Evolutionary conservation across 2,797 vertebrate genomes (phyloP), one percentile per base, ranked within the genome.

Genomic region (Anguilla anguilla): DNA sequence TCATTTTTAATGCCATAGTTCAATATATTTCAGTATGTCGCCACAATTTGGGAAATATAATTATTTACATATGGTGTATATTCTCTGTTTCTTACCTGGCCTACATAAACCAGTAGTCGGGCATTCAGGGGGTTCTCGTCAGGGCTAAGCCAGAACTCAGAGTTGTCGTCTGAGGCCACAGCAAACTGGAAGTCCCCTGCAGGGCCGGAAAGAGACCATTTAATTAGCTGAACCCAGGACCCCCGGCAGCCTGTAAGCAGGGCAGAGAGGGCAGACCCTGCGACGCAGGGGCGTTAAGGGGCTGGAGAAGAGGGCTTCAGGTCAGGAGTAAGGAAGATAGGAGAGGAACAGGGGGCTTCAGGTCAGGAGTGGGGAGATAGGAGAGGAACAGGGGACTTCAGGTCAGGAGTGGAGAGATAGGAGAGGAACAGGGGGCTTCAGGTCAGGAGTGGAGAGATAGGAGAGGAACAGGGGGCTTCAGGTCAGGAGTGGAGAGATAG

Each of bases 111-210:
- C 4, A 95, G 89, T 77, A 98, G 94, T 31, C 93, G 94, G 90
- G 94, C 94, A 11, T 96, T 96, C 22, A 96, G 94, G 0, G 97
- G 97, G 19, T 92, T 97, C 89, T 97, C 97, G 0, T 96, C 95
- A 0, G 95, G 93, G 92, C 97, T 97, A 85, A 98, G 94, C 97
- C 97, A 98, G 92, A 98, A 96, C 92, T 98, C 97, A 0, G 97
- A 98, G 88, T 98, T 98, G 94, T 98, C 97, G 9, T 98, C 97
- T 0, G 97, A 98, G 0, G 97, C 96, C 93, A 98, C 96, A 0
- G 97, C 96, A 90, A 98, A 98, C 95, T 97, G 97, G 93, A 97
- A 95, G n/a, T 98, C 97, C n/a, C 97, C 97, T 98, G 90, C 0
- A 17, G 86, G 55, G 90, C 90, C 61, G 85, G 11, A 64, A 17